Base-by-base conservation (phyloP, 2,113 vertebrate species). In the Cyanoderma ruficeps region DNA sequence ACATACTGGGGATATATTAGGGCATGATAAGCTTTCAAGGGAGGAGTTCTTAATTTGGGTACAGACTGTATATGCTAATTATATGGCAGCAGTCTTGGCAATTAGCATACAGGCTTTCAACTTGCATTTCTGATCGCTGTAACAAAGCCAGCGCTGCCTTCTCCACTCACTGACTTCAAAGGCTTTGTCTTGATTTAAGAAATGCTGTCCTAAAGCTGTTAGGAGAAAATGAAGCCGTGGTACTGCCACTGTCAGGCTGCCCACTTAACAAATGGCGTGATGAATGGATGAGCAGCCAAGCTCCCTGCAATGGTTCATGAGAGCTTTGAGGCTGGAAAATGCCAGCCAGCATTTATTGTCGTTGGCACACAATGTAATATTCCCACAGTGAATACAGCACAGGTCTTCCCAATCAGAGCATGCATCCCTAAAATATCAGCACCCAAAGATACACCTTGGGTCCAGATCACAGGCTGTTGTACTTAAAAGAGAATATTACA, bases 41-140 rank as follows among this genome's bases (percentile, higher is more conserved):
- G 90, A 95, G 56, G 88, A 94, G 47, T 75, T 61, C 80, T 82
- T 95, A 93, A 96, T 96, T 57, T 35, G 60, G 76, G 78, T 92
- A 77, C 87, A 77, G 89, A 76, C 67, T 94, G 52, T 81, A 72
- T 89, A 90, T 93, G 37, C 89, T 95, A 91, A 92, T 83, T 96
- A 72, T 85, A 56, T 85, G 79, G 71, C 76, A 93, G 63, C 35
- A 80, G 76, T 67, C 79, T 90, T 94, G 68, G 77, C 90, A 90
- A 85, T 86, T 90, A 90, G 44, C 87, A 68, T 60, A 55, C 82
- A 74, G 14, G n/a, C 35, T 88, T 88, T 42, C 67, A 91, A 86
- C 72, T 88, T 88, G 75, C n/a, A 13, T 77, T 94, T 95, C 75
- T 95, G 94, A 95, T 78, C 70, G 64, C 8, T 7, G 68, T 55